Conservation (phyloP, 1,140 invertebrate genomes). For the Calosoma granatense region DNA sequence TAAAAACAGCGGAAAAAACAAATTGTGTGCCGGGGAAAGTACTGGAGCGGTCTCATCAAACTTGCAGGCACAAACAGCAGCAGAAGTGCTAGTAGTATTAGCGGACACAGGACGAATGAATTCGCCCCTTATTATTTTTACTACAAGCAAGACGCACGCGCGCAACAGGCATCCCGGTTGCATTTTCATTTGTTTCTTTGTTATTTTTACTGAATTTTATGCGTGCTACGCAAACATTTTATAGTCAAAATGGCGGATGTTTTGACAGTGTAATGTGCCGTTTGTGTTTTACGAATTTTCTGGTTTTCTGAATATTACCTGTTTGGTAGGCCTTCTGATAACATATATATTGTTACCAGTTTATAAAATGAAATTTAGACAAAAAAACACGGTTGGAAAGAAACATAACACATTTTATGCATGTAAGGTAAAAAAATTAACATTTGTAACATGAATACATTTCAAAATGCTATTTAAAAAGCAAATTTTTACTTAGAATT, state of each 20-base stretch:
- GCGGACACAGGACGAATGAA: neutral
- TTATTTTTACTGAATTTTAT: neutral
- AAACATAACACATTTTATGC: too few relatives aligned
- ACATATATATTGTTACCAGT: too few relatives aligned
- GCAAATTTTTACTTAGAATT: too few relatives aligned
- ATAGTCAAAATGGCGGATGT: neutral
- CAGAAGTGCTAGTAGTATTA: neutral
- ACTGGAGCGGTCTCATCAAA: neutral
- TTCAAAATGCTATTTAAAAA: too few relatives aligned
- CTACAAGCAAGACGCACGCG: neutral
- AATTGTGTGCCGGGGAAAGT: neutral
- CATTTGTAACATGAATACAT: too few relatives aligned
- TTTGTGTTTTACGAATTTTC: neutral
- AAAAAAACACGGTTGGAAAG: too few relatives aligned
- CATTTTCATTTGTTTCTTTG: conserved; percentile 2
- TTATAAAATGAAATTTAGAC: too few relatives aligned
- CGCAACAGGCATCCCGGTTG: neutral
- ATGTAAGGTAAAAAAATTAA: too few relatives aligned
- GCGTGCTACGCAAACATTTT: neutral
- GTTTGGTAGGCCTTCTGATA: too few relatives aligned
- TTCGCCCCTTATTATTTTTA: conserved; percentile 4
- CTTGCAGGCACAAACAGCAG: neutral
- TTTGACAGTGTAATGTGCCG: neutral
- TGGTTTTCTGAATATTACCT: neutral
- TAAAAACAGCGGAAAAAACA: conserved; percentile 5